Evolutionary conservation across 2,113 vertebrate species (phyloP).

Genomic region (Elephas maximus): DNA sequence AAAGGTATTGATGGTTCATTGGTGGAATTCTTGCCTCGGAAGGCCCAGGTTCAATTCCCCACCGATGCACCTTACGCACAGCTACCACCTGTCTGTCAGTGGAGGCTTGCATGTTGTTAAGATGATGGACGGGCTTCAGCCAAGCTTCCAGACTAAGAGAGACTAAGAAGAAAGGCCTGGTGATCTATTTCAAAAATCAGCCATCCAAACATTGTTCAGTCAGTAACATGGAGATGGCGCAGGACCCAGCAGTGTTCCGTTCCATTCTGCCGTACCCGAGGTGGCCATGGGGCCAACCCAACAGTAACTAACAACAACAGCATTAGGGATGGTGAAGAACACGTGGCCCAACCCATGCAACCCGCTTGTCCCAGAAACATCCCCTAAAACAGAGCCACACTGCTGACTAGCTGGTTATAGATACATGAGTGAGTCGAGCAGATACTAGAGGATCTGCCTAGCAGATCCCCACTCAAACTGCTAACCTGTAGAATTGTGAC

Average conservation of each 20-base stretch:
- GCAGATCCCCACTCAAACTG: not conserved
- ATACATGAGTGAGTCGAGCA: not conserved
- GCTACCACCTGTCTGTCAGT: not conserved
- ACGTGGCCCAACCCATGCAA: not conserved
- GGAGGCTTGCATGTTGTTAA: not conserved
- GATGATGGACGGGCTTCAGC: not conserved
- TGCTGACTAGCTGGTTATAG: not conserved
- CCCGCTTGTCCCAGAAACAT: not conserved
- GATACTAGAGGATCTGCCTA: not conserved
- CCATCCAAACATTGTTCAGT: too few species aligned
- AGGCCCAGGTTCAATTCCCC: not conserved
- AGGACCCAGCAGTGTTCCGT: not conserved
- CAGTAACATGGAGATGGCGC: not conserved
- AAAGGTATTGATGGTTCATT: not conserved
- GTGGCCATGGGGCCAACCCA: not conserved
- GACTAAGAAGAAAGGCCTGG: not conserved
- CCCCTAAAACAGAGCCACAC: not conserved
- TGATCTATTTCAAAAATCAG: not conserved
- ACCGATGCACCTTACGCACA: not conserved
- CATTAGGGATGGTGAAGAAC: not conserved
- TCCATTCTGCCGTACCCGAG: not conserved
- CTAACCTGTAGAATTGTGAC: not conserved
- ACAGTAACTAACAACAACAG: not conserved
- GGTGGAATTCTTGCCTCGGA: not conserved
- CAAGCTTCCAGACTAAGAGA: too few species aligned